phyloP scores from a whole-genome alignment of 2,888 invertebrate genomes.

The Baccha elongata region DNA sequence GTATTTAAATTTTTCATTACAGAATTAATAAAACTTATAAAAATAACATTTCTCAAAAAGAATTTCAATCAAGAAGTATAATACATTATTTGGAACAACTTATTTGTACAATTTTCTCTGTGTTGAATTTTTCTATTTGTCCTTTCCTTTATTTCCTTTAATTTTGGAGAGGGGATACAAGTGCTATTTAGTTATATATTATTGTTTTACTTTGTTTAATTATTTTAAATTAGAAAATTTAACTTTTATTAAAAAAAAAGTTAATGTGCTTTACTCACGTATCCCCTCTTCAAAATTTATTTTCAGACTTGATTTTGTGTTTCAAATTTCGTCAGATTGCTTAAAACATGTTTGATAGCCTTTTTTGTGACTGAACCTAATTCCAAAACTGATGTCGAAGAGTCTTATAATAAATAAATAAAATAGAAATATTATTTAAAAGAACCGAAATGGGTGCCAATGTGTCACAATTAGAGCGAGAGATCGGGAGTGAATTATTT shows the following conservation, averaged over 20 bases:
- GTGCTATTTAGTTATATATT: conserved; percentile 75
- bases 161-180: conserved; percentile 81
- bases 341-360: conserved; percentile 25
- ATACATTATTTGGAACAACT: not conserved
- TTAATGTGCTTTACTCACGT: conserved; percentile 78
- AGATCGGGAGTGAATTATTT: conserved; percentile 99
- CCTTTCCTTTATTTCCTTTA: conserved; percentile 38
- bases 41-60: not conserved
- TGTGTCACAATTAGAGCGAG: conserved; percentile 99
- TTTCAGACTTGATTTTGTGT: conserved; percentile 80
- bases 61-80: not conserved
- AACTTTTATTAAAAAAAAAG: conserved; percentile 51
- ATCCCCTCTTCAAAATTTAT: conserved; percentile 82
- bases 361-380: conserved; percentile 25
- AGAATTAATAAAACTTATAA: not conserved
- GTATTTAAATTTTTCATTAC: not conserved
- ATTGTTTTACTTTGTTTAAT: conserved; percentile 52
- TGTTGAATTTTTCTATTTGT: conserved; percentile 4
- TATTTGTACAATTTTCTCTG: conserved; percentile 7
- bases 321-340: conserved; percentile 72
- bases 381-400: not conserved
- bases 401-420: conserved; percentile 1
- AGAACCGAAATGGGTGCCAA: conserved; percentile 91
- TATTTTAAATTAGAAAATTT: conserved; percentile 47
- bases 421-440: not conserved